Evolutionary conservation across 2,888 invertebrate genomes (phyloP).

Genomic region (Agrilus mali): DNA sequence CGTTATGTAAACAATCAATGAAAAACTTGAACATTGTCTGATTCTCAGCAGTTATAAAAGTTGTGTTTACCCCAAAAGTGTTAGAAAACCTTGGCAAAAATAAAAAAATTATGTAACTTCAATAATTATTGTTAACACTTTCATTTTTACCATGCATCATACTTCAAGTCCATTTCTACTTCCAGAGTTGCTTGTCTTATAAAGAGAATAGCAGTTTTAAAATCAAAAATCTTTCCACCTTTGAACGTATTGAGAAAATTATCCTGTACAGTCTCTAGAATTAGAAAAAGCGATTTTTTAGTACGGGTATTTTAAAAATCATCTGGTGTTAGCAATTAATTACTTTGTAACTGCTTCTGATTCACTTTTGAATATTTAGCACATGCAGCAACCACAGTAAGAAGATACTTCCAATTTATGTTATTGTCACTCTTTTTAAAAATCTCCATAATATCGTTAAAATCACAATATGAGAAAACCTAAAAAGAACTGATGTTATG

Average conservation of each 20-base stretch:
- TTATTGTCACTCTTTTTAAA: conserved; percentile 5
- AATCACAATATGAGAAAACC: conserved; percentile 6
- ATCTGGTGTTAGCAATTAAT: background rate
- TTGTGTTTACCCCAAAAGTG: conserved; percentile 7
- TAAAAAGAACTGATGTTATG: background rate
- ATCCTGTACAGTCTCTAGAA: conserved; percentile 4
- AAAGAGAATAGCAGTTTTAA: conserved; percentile 6
- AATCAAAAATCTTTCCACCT: conserved; percentile 4
- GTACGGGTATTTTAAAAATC: background rate
- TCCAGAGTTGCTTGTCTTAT: conserved; percentile 8
- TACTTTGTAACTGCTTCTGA: background rate
- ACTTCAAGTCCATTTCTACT: conserved; percentile 3
- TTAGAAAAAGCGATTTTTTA: background rate
- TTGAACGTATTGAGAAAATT: conserved; percentile 5
- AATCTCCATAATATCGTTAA: conserved; percentile 6
- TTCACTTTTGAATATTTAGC: conserved; percentile 1
- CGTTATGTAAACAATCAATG: conserved; percentile 1
- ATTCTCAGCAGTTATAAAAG: conserved; percentile 5
- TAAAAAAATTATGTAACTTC: too few relatives aligned
- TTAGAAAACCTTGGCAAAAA: conserved; percentile 4
- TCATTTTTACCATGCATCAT: conserved; percentile 6
- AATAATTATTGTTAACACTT: too few relatives aligned
- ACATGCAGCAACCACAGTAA: conserved; percentile 6
- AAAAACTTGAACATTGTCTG: conserved; percentile 7
- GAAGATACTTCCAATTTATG: conserved; percentile 7